These are phyloP conservation scores for Brachionus sp. DNA, from an alignment of 1,140 invertebrate genomes.

Conservation along the genomic window DNA sequence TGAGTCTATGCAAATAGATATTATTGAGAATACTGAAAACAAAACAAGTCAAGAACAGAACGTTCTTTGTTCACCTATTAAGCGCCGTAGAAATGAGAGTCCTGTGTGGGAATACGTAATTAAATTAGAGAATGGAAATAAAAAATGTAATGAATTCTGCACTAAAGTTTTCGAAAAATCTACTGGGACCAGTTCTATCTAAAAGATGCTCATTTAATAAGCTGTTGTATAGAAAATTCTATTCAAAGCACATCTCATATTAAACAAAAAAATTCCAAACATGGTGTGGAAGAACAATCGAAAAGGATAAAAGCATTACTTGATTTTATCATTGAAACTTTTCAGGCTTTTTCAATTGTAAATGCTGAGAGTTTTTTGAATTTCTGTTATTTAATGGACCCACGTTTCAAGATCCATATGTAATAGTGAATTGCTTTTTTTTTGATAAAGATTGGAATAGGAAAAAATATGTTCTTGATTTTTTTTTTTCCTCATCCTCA, in stretches of 20 bases:
- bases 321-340: neutral
- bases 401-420: neutral
- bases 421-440: neutral
- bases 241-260: neutral
- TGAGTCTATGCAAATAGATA: neutral
- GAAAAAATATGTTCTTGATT: neutral
- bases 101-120: neutral
- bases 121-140: neutral
- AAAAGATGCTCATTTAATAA: neutral
- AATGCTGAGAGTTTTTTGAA: neutral
- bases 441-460: neutral
- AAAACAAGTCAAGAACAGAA: neutral
- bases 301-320: neutral
- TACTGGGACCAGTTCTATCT: neutral
- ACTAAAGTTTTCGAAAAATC: neutral
- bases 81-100: neutral
- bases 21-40: neutral
- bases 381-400: neutral
- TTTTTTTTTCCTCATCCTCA: neutral
- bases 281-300: neutral
- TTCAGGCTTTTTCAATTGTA: neutral
- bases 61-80: neutral
- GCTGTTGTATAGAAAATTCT: neutral
- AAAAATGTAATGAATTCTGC: constrained; percentile 1
- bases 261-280: neutral